A percentile compares a stretch with the other conserved stretches of the same genome.
Conservation (phyloP, 1,140 invertebrate species). For the Apis laboriosa region DNA sequence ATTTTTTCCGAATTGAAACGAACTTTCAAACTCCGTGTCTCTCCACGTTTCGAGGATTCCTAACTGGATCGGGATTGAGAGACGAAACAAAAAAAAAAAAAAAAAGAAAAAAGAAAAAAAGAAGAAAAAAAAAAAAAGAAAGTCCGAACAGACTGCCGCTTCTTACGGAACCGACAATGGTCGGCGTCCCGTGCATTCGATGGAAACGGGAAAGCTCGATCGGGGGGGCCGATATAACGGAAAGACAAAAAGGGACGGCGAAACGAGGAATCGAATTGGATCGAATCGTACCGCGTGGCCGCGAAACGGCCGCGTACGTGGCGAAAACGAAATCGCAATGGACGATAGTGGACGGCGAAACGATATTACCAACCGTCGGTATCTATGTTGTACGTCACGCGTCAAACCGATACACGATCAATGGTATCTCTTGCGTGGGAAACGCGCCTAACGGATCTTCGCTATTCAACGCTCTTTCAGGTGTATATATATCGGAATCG, state of each 20-base stretch:
- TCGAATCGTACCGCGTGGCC: not conserved
- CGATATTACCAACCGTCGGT: constrained; percentile 54
- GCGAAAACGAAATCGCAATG: not conserved
- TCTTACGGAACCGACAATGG: too few species aligned
- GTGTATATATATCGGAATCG: constrained; percentile 45
- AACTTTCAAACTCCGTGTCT: too few species aligned
- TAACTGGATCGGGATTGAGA: too few species aligned
- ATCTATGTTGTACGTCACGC: constrained; percentile 49
- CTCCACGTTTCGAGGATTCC: too few species aligned
- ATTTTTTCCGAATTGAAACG: too few species aligned
- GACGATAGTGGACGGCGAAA: constrained; percentile 24
- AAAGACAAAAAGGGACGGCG: not conserved
- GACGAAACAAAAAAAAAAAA: too few species aligned
- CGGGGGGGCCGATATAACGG: too few species aligned
- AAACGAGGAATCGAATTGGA: constrained; percentile 2
- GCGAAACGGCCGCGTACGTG: not conserved
- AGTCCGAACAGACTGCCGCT: too few species aligned
- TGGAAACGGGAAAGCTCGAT: too few species aligned
- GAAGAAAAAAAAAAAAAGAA: too few species aligned
- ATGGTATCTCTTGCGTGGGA: constrained; percentile 67
- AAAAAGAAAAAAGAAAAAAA: too few species aligned
- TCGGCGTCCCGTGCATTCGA: too few species aligned
- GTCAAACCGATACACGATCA: constrained; percentile 67
- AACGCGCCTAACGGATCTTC: constrained; percentile 56
- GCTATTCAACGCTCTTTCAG: constrained; percentile 66